Percentiles rank a stretch among this genome's conserved stretches.
Conservation (phyloP, 2,797 vertebrate genomes). For the Sebastes oblongus region DNA sequence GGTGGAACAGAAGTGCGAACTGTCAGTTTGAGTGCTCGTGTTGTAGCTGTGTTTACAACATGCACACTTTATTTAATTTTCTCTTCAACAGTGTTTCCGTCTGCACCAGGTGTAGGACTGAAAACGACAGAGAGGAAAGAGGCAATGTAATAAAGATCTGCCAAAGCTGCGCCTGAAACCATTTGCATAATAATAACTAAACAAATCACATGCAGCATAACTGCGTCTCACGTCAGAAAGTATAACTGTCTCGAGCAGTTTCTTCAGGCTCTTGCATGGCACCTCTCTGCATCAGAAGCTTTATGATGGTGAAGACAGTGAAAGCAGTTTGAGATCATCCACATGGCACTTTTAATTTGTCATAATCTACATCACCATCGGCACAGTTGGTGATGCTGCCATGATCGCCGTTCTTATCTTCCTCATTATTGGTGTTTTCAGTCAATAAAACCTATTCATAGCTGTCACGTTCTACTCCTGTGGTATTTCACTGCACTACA, state of each 20-base stretch:
- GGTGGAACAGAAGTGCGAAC: not conserved
- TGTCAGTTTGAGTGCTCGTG: not conserved
- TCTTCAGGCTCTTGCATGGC: not conserved
- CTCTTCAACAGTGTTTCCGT: conserved; percentile 6
- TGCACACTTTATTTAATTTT: conserved; percentile 20
- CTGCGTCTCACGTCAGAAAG: conserved; percentile 26
- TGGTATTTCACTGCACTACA: not conserved
- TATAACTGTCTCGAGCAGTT: conserved; percentile 32
- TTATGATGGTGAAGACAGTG: not conserved
- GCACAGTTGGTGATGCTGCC: not conserved
- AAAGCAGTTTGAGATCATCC: not conserved
- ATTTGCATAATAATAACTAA: conserved; percentile 70
- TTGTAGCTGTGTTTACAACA: not conserved
- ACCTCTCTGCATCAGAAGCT: not conserved
- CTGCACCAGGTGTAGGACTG: conserved; percentile 33
- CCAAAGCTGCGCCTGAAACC: conserved; percentile 18
- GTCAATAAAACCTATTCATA: not conserved
- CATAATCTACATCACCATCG: conserved; percentile 2
- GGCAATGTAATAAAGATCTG: conserved; percentile 50
- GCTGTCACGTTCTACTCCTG: not conserved
- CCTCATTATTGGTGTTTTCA: not conserved
- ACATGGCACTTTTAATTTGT: not conserved
- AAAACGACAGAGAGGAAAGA: conserved; percentile 21
- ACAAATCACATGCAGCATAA: conserved; percentile 51
- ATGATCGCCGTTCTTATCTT: not conserved